A percentile compares a stretch with the other conserved stretches of the same genome.
These are phyloP conservation scores for Sebastes hubbsi DNA, from an alignment of 2,797 vertebrate species.

Conservation along the genomic window DNA sequence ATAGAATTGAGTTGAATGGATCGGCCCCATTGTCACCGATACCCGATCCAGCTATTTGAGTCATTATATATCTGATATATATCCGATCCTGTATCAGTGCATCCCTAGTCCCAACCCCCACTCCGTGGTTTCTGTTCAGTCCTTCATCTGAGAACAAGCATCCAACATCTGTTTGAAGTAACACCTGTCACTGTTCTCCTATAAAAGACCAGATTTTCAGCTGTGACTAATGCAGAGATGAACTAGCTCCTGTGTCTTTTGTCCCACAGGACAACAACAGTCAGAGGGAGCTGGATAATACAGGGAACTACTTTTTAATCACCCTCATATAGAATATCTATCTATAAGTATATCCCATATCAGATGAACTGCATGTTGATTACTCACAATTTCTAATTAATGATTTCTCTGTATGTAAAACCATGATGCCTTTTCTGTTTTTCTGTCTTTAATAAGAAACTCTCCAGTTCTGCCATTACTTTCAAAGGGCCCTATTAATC, in stretches of 20 bases:
- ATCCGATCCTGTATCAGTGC: too few species aligned
- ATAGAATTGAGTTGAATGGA: too few species aligned
- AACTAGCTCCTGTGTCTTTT: neutral
- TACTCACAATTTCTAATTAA: neutral
- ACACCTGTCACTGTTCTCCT: constrained; percentile 13
- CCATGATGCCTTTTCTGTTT: neutral
- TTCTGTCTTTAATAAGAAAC: neutral
- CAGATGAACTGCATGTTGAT: neutral
- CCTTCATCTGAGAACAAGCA: neutral
- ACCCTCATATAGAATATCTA: neutral
- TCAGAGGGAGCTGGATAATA: neutral
- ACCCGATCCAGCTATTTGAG: too few species aligned
- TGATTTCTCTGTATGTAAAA: neutral
- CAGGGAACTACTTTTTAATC: neutral
- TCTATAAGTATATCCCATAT: neutral
- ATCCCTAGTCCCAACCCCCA: neutral
- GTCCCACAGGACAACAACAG: neutral
- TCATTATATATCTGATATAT: too few species aligned
- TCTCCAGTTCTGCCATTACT: neutral
- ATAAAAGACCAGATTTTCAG: constrained; percentile 10
- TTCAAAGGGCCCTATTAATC: constrained; percentile 8
- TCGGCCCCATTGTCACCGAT: too few species aligned
- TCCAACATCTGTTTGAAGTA: constrained; percentile 7
- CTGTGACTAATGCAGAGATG: neutral
- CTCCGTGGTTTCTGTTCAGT: neutral